Base-by-base conservation (phyloP, 2,113 vertebrate genomes). In the Burhinus oedicnemus region DNA sequence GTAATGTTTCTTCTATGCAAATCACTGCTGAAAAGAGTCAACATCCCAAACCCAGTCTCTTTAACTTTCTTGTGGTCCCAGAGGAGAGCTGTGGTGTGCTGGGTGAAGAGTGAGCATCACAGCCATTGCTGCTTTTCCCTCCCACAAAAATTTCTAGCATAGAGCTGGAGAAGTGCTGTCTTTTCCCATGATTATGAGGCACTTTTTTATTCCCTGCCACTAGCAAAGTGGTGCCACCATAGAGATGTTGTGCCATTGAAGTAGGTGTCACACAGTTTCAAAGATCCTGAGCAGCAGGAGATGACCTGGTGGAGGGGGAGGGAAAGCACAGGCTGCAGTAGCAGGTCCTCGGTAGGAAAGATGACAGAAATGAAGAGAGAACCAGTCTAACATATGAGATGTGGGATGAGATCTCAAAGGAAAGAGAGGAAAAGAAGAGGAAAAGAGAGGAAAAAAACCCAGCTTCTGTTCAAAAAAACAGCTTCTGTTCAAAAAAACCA, bases 11-110 rank as follows among this genome's bases (percentile, higher is more conserved):
- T 83, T 85, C 15, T 65, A 76, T 85, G 82, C 36, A 94, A 93
- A 93, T 76, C 30, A 8, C 70, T 76, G 26, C 18, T 72, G 52
- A 82, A 78, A 78, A 82, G 51, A 44, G 18, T 68, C 94, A 91
- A 65, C 25, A 61, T 20, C 44, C 32, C 12, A 64, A 69, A 87
- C 42, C 36, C 40, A 72, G 5, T 77, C 27, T 76, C 30, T 90
- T 51, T 54, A 70, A 30, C 55, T 80, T 83, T 54, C 45, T 57
- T 36, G 19, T 54, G 34, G 30, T 83, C 72, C 47, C 69, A 55
- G 34, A 38, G 32, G 55, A 69, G 29, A 91, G 5, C 23, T 15
- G 9, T 65, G 52, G 13, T 75, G 12, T 38, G 16, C 58, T 14
- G 8, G 23, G 9, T 36, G 36, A 81, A 52, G 58, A 91, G 27